Base-by-base conservation (phyloP, 2,888 invertebrate species). In the Lacanobia wlatinum region DNA sequence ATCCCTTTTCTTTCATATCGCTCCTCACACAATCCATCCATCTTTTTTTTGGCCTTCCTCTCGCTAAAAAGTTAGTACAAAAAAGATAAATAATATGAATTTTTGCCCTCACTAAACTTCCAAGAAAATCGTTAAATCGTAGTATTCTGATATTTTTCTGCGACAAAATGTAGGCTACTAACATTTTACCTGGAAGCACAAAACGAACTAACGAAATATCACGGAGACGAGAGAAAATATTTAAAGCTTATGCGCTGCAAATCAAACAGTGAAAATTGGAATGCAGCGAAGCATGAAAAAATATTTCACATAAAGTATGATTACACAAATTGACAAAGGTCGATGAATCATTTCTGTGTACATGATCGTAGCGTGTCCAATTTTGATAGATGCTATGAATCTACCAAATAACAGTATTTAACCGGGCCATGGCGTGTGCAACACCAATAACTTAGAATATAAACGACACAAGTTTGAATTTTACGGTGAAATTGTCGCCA, bases 391-490 rank as follows among this genome's bases (percentile, higher is more conserved):
- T 86, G 66, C 63, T 60, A 76, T 68, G 79, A 71, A 74, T 76
- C 61, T 48, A 76, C 71, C 56, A 76, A 86, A 84, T 86, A 78
- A 84, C 76, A 65, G 84, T 73, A 73, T 84, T 84, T 81, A 85
- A 78, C 64, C 50, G 56, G 56, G 52, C 63, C 56, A 48, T 86
- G 50, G 80, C 86, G 80, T 86, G 87, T 80, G 72, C 79, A 72
- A 76, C 72, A 61, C 62, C 72, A 83, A 80, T 84, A 78, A 82
- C 82, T 85, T 78, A 76, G 76, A 78, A 72, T 76, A 78, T 76
- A 78, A 85, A 84, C 79, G 81, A 84, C 79, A 70, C 64, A 87
- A 87, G 80, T 88, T 87, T 81, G 86, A 84, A 86, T 84, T 84
- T 82, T 78, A 84, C 82, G 65, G 79, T 78, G 21, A 83, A 84